Evolutionary conservation across 2,888 invertebrate species (phyloP).

Genomic region (Minunthozetes semirufus): DNA sequence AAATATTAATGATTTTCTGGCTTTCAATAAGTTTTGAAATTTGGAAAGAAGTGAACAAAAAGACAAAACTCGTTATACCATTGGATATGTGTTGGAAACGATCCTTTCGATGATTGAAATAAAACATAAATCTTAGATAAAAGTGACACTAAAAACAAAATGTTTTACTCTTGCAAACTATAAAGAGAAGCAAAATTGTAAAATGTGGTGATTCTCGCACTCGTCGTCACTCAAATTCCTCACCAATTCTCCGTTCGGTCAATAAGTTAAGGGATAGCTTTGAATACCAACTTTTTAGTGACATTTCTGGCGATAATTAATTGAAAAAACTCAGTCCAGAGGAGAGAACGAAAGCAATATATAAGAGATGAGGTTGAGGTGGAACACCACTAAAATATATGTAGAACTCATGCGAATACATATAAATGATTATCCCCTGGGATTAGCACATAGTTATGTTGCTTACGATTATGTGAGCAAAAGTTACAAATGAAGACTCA

Average conservation of each 20-base stretch:
- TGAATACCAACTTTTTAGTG: neutral
- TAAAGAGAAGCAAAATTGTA: neutral
- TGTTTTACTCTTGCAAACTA: neutral
- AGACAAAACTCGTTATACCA: neutral
- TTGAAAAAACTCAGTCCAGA: neutral
- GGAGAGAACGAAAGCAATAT: neutral
- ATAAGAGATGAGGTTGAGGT: neutral
- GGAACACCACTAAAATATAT: constrained; percentile 4
- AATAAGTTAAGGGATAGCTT: neutral
- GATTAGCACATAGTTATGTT: neutral
- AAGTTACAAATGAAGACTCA: neutral
- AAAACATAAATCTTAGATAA: constrained; percentile 17
- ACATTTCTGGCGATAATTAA: neutral
- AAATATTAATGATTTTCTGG: neutral
- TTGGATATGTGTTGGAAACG: constrained; percentile 2
- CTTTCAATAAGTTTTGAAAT: neutral
- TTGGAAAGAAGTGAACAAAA: neutral
- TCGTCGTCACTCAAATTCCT: neutral
- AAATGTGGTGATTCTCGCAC: neutral
- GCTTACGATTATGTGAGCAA: neutral
- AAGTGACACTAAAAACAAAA: constrained; percentile 9
- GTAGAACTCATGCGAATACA: constrained; percentile 14
- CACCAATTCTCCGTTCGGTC: neutral
- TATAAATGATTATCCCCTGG: constrained; percentile 20
- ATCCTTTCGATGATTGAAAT: constrained; percentile 12